These are phyloP conservation scores for Strigamia transsilvanica DNA, from an alignment of 2,888 invertebrate species.

Conservation along the genomic window DNA sequence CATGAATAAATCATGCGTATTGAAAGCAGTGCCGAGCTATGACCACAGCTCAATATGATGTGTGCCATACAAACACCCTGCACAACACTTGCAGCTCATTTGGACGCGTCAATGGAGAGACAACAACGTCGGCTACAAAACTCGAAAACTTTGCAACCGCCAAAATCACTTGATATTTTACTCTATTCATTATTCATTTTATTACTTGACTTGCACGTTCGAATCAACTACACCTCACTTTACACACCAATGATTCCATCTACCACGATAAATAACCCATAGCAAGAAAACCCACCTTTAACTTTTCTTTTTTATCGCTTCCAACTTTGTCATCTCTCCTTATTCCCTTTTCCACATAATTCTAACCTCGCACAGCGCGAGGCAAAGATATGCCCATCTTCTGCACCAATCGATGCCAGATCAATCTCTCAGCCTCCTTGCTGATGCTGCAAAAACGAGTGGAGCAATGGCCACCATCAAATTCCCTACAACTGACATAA, in stretches of 20 bases:
- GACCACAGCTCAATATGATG: constrained; percentile 38
- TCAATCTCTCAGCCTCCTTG: constrained; percentile 12
- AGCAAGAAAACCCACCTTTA: constrained; percentile 2
- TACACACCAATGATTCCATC: constrained; percentile 31
- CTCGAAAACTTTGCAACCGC: constrained; percentile 20
- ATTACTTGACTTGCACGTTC: constrained; percentile 38
- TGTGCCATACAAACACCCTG: constrained; percentile 25
- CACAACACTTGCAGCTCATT: constrained; percentile 34
- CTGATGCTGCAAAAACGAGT: constrained; percentile 25
- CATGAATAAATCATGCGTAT: constrained; percentile 38
- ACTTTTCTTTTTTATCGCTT: constrained; percentile 21
- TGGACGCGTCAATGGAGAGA: constrained; percentile 18
- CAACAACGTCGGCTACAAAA: constrained; percentile 26
- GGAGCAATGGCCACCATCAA: constrained; percentile 10
- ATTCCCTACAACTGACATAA: not conserved
- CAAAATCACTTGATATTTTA: constrained; percentile 28
- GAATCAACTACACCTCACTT: constrained; percentile 38
- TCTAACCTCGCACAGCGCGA: constrained; percentile 22
- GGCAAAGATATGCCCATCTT: constrained; percentile 28
- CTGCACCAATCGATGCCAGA: constrained; percentile 35
- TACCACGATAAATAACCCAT: constrained; percentile 10
- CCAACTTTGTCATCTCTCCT: constrained; percentile 31
- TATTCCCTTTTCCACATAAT: constrained; percentile 38
- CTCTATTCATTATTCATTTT: constrained; percentile 31
- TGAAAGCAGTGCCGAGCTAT: constrained; percentile 38